These are phyloP conservation scores for Mesocricetus auratus DNA, from an alignment of 2,113 vertebrate genomes.

Conservation along the genomic window DNA sequence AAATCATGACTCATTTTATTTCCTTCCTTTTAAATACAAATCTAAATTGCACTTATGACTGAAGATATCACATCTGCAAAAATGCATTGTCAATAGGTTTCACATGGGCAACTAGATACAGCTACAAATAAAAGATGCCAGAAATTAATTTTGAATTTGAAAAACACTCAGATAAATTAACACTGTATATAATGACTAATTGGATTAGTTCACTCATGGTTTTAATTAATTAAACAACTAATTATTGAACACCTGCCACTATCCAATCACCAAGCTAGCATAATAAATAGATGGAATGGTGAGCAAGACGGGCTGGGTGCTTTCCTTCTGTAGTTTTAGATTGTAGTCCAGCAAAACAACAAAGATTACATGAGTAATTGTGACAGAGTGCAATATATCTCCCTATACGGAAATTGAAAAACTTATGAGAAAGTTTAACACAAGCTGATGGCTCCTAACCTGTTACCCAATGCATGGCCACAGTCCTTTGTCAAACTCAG, in stretches of 20 bases:
- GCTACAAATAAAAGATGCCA: neutral
- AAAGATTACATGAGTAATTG: neutral
- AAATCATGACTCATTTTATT: neutral
- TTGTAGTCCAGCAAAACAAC: neutral
- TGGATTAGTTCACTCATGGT: neutral
- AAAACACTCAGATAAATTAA: neutral
- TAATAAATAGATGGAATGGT: neutral
- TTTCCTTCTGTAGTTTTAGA: neutral
- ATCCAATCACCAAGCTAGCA: neutral
- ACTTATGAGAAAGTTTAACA: neutral
- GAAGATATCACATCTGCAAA: neutral
- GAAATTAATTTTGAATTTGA: conserved; percentile 16
- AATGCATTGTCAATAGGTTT: neutral
- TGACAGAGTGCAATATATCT: neutral
- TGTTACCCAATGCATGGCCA: neutral
- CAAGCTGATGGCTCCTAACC: neutral
- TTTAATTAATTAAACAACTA: conserved; percentile 45
- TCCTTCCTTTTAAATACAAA: neutral
- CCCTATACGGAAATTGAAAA: neutral
- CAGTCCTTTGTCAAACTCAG: neutral
- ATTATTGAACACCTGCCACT: neutral
- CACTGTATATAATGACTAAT: neutral
- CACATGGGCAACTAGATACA: neutral
- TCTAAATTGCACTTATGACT: neutral
- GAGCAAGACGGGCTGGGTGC: neutral